phyloP scores from a whole-genome alignment of 1,140 invertebrate species.

The Parapsyche elsis region DNA sequence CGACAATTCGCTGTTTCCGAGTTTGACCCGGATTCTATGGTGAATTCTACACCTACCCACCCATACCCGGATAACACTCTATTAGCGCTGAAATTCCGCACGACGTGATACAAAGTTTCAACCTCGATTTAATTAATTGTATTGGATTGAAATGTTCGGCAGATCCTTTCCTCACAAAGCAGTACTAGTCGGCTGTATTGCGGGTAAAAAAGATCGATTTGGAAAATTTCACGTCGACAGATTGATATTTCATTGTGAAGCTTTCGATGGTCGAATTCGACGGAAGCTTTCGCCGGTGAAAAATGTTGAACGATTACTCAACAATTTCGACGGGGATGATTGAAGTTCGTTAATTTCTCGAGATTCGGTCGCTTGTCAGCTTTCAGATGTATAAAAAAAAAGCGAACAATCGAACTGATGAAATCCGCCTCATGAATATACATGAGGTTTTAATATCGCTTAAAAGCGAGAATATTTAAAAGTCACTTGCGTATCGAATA shows the following conservation, averaged over 20 bases:
- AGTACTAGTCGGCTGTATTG: too few species aligned
- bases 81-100: background rate
- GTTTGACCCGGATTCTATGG: too few species aligned
- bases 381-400: background rate
- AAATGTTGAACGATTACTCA: constrained; percentile 28
- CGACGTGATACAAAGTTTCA: too few species aligned
- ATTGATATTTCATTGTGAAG: too few species aligned
- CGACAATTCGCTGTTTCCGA: too few species aligned
- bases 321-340: constrained; percentile 9
- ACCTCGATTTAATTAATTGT: too few species aligned
- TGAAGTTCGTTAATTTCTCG: constrained; percentile 18
- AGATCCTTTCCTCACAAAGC: too few species aligned
- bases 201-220: too few species aligned
- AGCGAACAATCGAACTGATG: background rate
- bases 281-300: constrained; percentile 15
- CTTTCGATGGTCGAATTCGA: background rate
- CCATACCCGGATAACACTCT: background rate
- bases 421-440: constrained; percentile 4
- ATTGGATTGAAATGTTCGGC: too few species aligned
- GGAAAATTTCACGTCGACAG: too few species aligned
- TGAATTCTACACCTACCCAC: too few species aligned
- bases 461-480: constrained; percentile 12
- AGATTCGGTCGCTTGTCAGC: background rate
- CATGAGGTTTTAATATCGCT: background rate
- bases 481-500: background rate